Base-by-base conservation (phyloP, 2,888 invertebrate genomes). In the Ophonus ardosiacus region DNA sequence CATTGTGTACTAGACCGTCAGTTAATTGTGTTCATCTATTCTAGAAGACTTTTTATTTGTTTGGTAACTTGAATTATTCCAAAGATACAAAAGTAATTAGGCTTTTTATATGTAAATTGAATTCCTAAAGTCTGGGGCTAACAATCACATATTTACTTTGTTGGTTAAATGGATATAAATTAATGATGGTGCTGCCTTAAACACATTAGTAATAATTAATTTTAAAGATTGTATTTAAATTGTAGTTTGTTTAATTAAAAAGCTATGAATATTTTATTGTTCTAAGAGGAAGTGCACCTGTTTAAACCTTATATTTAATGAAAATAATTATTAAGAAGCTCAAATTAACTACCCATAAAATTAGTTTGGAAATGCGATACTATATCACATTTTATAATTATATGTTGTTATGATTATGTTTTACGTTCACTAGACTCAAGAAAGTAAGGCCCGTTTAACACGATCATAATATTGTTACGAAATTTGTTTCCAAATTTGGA, bases 11-110 rank as follows among this genome's bases (percentile, higher is more conserved):
- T 57, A 78, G 56, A 78, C n/a, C 24, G 56, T 80, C 43, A 7
- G 13, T 80, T 61, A 80, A 80, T 61, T 80, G 63, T 61, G 43
- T 10, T 61, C 80, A 80, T 80, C 61, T 59, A 80, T 80, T 61
- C 61, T 80, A 61, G 38, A 0, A 21, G 31, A 31, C 56, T 15
- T 21, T 78, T 57, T 57, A 18, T 43, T 43, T 43, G 10, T 17
- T 74, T 43, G 6, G 40, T 74, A 17, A 18, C 40, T 74, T 43
- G 71, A 74, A 74, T 74, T 40, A 74, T 74, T 63, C 38, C n/a
- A 38, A 68, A 68, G 38, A 68, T 68, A 68, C 38, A 68, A 68
- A 68, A 68, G 68, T 68, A 68, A 68, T 68, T 38, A 68, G 68
- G 68, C 68, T 68, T 68, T 68, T 68, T 68, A 68, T 68, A 68